These are phyloP conservation scores for Ciconia maguari DNA, from an alignment of 2,113 vertebrate genomes.

Conservation along the genomic window DNA sequence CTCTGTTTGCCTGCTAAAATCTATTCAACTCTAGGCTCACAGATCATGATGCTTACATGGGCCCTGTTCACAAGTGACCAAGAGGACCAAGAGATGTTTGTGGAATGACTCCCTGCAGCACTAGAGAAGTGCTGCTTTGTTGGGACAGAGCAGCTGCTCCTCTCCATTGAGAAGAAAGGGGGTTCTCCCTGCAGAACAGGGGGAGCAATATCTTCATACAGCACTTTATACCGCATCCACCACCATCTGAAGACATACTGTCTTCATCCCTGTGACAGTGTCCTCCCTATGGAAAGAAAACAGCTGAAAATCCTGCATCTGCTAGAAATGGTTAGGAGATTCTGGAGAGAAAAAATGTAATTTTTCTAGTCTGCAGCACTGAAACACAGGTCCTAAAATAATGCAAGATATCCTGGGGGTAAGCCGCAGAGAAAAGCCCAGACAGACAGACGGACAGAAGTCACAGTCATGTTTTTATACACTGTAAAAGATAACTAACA, in stretches of 20 bases:
- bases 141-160: neutral
- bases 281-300: neutral
- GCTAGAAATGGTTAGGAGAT: neutral
- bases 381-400: neutral
- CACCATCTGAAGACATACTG: neutral
- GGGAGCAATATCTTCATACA: neutral
- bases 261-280: neutral
- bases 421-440: neutral
- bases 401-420: neutral
- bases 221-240: neutral
- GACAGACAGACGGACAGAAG: neutral
- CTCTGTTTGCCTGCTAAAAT: neutral
- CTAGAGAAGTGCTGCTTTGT: neutral
- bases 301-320: neutral
- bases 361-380: neutral
- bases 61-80: neutral
- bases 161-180: neutral
- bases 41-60: accelerated
- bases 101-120: neutral
- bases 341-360: neutral
- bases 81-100: neutral
- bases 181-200: neutral
- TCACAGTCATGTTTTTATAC: neutral
- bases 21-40: neutral
- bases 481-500: neutral